phyloP scores from a whole-genome alignment of 2,113 vertebrate genomes.

The Petrocephalus microphthalmus region DNA sequence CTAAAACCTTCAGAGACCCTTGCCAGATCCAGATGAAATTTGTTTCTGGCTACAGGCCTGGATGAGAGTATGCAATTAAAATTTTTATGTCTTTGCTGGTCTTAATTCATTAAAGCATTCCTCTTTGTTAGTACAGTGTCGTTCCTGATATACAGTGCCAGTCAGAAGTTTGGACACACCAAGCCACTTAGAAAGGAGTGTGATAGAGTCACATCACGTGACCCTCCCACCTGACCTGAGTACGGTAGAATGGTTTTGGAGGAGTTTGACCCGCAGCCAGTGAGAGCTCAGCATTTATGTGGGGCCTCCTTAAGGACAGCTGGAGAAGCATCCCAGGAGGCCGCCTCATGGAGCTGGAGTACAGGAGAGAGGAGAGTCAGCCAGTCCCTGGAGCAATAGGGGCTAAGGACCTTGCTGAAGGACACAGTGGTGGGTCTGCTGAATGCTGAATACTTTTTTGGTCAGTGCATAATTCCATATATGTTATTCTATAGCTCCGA shows the following conservation, averaged over 20 bases:
- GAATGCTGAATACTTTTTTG: not conserved
- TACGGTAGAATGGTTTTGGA: not conserved
- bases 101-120: not conserved
- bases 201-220: not conserved
- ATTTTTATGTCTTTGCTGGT: not conserved
- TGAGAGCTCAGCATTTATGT: not conserved
- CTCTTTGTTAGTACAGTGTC: not conserved
- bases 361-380: not conserved
- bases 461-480: no score
- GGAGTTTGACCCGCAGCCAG: not conserved
- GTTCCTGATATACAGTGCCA: not conserved
- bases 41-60: not conserved
- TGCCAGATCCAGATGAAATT: not conserved
- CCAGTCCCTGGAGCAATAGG: not conserved
- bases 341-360: not conserved
- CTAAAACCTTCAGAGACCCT: not conserved
- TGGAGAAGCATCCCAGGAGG: not conserved
- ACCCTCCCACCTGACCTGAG: not conserved
- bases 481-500: no score
- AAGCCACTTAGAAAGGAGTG: not conserved
- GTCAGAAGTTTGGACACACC: not conserved
- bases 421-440: not conserved
- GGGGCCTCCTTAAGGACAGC: not conserved
- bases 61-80: not conserved
- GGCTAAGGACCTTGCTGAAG: not conserved